Percentiles rank a stretch among this genome's conserved stretches.
phyloP scores from a whole-genome alignment of 2,797 vertebrate species.

The Thaleichthys pacificus region DNA sequence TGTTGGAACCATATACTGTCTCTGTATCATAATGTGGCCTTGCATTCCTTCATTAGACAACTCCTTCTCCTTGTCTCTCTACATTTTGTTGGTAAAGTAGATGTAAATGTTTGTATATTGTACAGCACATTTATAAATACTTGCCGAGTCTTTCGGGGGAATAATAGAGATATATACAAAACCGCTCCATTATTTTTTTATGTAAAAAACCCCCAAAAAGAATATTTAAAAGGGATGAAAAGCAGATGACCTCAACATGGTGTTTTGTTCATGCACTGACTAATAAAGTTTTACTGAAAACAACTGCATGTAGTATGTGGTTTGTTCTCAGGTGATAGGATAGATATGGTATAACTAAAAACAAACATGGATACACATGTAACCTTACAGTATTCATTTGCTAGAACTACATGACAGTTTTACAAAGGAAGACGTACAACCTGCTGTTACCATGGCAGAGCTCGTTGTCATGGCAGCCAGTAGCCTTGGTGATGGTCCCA shows the following conservation, averaged over 20 bases:
- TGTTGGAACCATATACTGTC: conserved; percentile 46
- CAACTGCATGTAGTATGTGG: conserved; percentile 9
- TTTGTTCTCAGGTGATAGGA: background rate
- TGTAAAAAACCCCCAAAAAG: conserved; percentile 78
- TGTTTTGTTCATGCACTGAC: conserved; percentile 82
- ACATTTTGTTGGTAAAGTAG: conserved; percentile 80
- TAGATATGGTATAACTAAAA: no score
- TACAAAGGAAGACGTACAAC: conserved; percentile 20
- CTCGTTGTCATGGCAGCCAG: conserved; percentile 67
- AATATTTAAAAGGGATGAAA: conserved; percentile 71
- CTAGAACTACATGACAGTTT: background rate
- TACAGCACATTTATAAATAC: conserved; percentile 99
- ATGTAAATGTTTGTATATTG: conserved; percentile 99
- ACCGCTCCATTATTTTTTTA: conserved; percentile 99
- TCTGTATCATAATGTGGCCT: conserved; percentile 82
- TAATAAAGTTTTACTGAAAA: conserved; percentile 73
- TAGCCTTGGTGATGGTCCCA: conserved; percentile 28
- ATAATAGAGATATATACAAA: conserved; percentile 87
- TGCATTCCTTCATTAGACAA: conserved; percentile 82
- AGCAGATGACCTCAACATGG: conserved; percentile 72
- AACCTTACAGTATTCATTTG: conserved; percentile 2
- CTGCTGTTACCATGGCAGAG: conserved; percentile 54
- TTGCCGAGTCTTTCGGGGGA: conserved; percentile 81
- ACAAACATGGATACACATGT: background rate
- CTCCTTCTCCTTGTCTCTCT: conserved; percentile 70